A percentile compares a stretch with the other conserved stretches of the same genome.
phyloP scores from a whole-genome alignment of 2,888 invertebrate species.

The Drosophila quasianomalipes region DNA sequence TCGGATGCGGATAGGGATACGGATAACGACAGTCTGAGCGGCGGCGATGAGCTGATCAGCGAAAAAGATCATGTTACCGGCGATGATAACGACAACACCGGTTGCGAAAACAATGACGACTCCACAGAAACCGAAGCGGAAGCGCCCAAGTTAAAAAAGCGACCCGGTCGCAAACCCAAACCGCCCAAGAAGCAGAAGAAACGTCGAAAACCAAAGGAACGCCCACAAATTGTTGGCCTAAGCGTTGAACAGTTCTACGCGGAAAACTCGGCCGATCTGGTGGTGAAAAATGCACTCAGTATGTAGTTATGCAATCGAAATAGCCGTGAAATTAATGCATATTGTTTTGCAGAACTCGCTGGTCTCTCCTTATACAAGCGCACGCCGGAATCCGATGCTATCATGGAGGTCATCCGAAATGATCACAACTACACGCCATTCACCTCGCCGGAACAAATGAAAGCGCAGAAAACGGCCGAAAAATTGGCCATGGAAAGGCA shows the following conservation, averaged over 20 bases:
- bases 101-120: conserved; percentile 62
- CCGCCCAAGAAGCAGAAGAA: conserved; percentile 57
- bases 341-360: conserved; percentile 76
- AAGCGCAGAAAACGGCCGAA: conserved; percentile 70
- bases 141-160: conserved; percentile 86
- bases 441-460: conserved; percentile 88
- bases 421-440: conserved; percentile 93
- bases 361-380: conserved; percentile 83
- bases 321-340: conserved; percentile 3
- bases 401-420: conserved; percentile 87
- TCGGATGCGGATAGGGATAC: conserved; percentile 87
- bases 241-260: conserved; percentile 89
- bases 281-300: conserved; percentile 86
- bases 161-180: conserved; percentile 74
- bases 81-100: conserved; percentile 66
- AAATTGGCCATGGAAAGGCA: conserved; percentile 72
- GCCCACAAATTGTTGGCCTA: conserved; percentile 87
- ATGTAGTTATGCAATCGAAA: conserved; percentile 37
- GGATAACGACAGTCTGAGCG: conserved; percentile 62
- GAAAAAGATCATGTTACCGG: conserved; percentile 62
- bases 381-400: conserved; percentile 83
- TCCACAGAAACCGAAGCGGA: conserved; percentile 84
- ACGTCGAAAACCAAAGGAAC: conserved; percentile 67
- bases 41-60: conserved; percentile 54
- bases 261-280: conserved; percentile 84